Percentiles rank a stretch among this genome's conserved stretches.
Conservation (phyloP, 1,140 invertebrate genomes). For the Aleiodes sp. region DNA sequence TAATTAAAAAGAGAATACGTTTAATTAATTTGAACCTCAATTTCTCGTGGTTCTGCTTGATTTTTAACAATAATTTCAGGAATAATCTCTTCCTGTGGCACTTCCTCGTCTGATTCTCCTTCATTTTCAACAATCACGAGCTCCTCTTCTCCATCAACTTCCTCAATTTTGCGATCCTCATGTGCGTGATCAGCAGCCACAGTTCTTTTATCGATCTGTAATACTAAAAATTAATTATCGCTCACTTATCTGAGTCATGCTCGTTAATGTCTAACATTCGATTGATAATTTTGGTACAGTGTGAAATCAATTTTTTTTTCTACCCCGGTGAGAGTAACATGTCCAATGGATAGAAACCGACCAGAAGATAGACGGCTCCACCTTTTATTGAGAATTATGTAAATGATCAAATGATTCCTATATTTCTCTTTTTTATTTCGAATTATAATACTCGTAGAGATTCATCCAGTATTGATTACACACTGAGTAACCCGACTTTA, state of each 20-base stretch:
- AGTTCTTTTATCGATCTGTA: constrained; percentile 12
- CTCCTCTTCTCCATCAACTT: not conserved
- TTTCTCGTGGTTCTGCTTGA: not conserved
- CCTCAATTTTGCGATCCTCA: not conserved
- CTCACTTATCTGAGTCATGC: constrained; percentile 16
- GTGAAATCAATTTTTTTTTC: no score
- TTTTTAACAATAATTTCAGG: not conserved
- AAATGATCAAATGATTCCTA: no score
- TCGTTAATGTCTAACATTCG: no score
- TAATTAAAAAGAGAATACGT: not conserved
- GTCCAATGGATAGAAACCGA: no score
- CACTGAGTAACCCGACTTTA: no score
- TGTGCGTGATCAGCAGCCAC: not conserved
- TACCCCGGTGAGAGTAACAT: not conserved
- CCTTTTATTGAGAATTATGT: no score
- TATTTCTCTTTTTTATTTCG: no score
- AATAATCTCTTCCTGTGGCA: not conserved
- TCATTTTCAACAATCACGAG: not conserved
- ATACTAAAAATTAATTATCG: constrained; percentile 29
- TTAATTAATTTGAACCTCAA: not conserved
- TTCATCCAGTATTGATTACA: no score
- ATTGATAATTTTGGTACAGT: no score
- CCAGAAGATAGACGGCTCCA: no score
- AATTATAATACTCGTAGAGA: no score
- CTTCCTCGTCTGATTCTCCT: not conserved